Evolutionary conservation across 2,888 invertebrate genomes (phyloP).

Genomic region (Apeira syringaria): DNA sequence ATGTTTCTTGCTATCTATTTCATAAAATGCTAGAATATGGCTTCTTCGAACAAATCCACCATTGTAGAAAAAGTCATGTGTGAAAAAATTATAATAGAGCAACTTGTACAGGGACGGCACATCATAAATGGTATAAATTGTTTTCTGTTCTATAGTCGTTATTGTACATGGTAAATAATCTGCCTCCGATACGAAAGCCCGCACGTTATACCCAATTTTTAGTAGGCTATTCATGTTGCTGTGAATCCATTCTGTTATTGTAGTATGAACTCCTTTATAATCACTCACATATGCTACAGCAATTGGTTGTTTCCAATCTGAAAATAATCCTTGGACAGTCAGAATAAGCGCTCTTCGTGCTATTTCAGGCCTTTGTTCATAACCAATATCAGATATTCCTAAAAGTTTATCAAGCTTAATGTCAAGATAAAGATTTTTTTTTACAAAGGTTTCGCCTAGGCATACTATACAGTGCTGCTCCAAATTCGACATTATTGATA

Average conservation of each 20-base stretch:
- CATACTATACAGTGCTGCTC: conserved; percentile 23
- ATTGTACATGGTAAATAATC: conserved; percentile 3
- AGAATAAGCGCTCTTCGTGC: conserved; percentile 21
- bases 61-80: conserved; percentile 11
- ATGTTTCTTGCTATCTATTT: conserved; percentile 11
- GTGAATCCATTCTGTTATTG: conserved; percentile 17
- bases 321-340: conserved; percentile 20
- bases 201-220: conserved; percentile 17
- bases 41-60: conserved; percentile 1
- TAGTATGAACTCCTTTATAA: background rate
- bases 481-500: conserved; percentile 5
- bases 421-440: conserved; percentile 21
- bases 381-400: conserved; percentile 21
- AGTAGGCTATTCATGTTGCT: conserved; percentile 10
- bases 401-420: conserved; percentile 19
- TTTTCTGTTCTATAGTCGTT: background rate
- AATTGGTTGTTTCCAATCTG: conserved; percentile 25
- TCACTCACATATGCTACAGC: conserved; percentile 15
- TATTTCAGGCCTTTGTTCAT: conserved; percentile 16
- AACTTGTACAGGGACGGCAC: conserved; percentile 13
- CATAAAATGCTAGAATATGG: conserved; percentile 15
- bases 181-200: conserved; percentile 17
- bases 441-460: conserved; percentile 17
- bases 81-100: conserved; percentile 19
- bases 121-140: conserved; percentile 16